Conservation (phyloP, 2,113 vertebrate species). For the Zosterops hypoxanthus region DNA sequence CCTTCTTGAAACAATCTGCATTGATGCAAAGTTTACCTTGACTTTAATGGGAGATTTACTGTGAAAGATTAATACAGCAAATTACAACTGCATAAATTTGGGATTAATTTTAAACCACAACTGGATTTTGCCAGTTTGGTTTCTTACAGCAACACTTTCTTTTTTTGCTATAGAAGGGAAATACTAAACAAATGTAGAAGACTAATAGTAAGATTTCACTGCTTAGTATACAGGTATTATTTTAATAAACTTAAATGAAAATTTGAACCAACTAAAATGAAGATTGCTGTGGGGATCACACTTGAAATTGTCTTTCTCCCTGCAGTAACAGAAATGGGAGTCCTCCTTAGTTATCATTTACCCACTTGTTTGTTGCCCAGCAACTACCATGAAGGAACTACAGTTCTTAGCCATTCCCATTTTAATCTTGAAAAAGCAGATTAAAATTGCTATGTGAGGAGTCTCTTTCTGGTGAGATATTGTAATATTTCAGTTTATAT, state of each 20-base stretch:
- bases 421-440: constrained; percentile 1
- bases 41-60: neutral
- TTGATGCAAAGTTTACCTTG: neutral
- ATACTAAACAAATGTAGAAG: neutral
- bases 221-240: neutral
- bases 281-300: neutral
- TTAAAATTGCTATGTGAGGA: neutral
- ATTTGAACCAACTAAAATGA: neutral
- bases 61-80: neutral
- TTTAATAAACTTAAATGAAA: neutral
- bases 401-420: neutral
- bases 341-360: neutral
- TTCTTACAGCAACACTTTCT: neutral
- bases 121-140: neutral
- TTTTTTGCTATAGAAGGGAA: neutral
- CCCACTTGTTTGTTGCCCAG: neutral
- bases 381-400: constrained; percentile 16
- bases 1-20: neutral
- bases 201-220: neutral
- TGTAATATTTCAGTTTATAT: neutral
- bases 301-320: neutral
- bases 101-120: neutral
- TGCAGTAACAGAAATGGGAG: neutral
- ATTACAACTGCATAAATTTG: neutral
- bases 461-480: neutral